Conservation (phyloP, 2,797 vertebrate genomes). For the Ctenosaura bakeri region DNA sequence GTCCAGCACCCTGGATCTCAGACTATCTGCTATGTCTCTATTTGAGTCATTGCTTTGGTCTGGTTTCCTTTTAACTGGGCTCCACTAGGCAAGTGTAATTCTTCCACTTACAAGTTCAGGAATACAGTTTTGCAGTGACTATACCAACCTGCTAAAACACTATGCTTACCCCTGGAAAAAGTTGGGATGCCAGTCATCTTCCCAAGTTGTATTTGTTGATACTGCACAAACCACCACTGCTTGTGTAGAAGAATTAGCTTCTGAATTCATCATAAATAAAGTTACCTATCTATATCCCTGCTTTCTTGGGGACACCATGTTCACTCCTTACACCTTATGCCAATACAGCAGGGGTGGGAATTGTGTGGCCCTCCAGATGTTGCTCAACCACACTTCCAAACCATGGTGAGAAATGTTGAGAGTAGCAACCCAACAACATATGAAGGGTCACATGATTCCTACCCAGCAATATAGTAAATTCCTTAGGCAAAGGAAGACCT, state of each 20-base stretch:
- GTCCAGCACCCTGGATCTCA: too few species aligned
- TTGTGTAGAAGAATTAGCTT: slow-evolving; percentile 11
- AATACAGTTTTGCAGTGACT: neutral
- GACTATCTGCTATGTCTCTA: too few species aligned
- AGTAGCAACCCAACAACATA: too few species aligned
- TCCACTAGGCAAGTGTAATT: too few species aligned
- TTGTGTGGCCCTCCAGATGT: too few species aligned
- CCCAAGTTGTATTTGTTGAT: neutral
- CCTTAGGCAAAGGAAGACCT: neutral
- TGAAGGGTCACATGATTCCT: too few species aligned
- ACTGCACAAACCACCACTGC: neutral
- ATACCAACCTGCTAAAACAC: neutral
- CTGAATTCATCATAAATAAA: neutral
- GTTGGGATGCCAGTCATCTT: neutral
- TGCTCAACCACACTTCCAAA: too few species aligned
- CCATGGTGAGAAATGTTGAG: too few species aligned
- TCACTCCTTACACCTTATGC: neutral
- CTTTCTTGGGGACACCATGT: neutral
- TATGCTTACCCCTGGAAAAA: neutral
- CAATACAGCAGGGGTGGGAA: neutral
- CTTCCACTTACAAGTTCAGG: too few species aligned
- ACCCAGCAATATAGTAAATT: neutral
- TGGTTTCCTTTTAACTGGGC: too few species aligned
- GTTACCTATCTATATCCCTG: too few species aligned
- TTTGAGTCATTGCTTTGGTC: too few species aligned